A percentile compares a stretch with the other conserved stretches of the same genome.
These are phyloP conservation scores for Formica selysi DNA, from an alignment of 1,140 invertebrate species.

Conservation along the genomic window DNA sequence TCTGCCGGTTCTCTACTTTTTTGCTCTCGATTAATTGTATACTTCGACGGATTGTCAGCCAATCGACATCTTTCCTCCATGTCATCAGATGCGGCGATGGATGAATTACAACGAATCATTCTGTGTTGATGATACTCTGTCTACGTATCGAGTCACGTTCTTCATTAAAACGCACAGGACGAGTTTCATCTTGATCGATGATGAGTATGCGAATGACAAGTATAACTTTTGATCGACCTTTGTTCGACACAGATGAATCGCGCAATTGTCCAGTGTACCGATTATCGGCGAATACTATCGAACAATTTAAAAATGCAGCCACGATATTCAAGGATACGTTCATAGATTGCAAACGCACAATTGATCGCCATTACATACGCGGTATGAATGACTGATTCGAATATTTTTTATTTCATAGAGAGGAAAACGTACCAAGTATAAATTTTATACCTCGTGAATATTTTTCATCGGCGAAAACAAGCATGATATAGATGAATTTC, in stretches of 20 bases:
- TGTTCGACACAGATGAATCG: slow-evolving; percentile 47
- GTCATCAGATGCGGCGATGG: slow-evolving; percentile 33
- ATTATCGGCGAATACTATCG: neutral
- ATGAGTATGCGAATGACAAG: slow-evolving; percentile 40
- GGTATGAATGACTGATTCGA: neutral
- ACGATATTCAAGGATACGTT: slow-evolving; percentile 16
- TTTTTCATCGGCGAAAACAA: neutral
- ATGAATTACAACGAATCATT: slow-evolving; percentile 54
- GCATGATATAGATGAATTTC: neutral
- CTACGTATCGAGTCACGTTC: slow-evolving; percentile 35
- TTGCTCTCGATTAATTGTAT: slow-evolving; percentile 55
- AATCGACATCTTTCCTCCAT: slow-evolving; percentile 39
- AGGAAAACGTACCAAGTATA: neutral
- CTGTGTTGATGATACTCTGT: slow-evolving; percentile 17
- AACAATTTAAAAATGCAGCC: neutral
- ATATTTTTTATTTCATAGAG: neutral
- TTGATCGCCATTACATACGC: neutral
- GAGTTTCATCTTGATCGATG: slow-evolving; percentile 34
- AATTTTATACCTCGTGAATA: neutral
- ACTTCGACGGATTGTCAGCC: slow-evolving; percentile 46
- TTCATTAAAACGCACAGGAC: slow-evolving; percentile 65
- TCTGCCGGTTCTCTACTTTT: slow-evolving; percentile 25
- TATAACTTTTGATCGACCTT: slow-evolving; percentile 61
- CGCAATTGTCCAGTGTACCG: neutral
- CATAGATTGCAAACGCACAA: neutral